phyloP scores from a whole-genome alignment of 2,888 invertebrate genomes.

The Chymomyza fuscimana region DNA sequence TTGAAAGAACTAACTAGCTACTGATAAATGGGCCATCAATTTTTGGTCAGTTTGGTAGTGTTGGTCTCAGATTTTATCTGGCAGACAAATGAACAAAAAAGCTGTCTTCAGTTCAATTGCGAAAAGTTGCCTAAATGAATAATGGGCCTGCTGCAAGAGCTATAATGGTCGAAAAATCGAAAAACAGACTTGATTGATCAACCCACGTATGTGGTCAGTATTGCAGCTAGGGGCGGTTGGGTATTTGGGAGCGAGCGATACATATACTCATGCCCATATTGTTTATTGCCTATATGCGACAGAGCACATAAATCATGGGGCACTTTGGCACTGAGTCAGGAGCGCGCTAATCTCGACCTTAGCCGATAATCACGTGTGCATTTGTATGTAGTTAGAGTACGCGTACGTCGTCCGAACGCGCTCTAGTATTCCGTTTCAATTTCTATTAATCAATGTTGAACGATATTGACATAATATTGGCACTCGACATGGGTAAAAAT shows the following conservation, averaged over 20 bases:
- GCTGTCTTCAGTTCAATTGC: conserved; percentile 11
- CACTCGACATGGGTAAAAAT: conserved; percentile 25
- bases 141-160: conserved; percentile 22
- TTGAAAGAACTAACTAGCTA: background rate
- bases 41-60: background rate
- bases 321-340: conserved; percentile 39
- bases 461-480: conserved; percentile 46
- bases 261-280: conserved; percentile 35
- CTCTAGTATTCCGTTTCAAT: conserved; percentile 10
- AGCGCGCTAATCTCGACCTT: conserved; percentile 53
- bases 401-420: background rate
- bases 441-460: conserved; percentile 40
- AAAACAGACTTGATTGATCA: conserved; percentile 48
- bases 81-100: background rate
- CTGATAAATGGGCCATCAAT: background rate
- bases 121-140: conserved; percentile 19
- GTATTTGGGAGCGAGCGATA: conserved; percentile 14
- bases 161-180: background rate
- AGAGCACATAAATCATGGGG: conserved; percentile 42
- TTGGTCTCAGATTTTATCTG: background rate
- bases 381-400: conserved; percentile 2
- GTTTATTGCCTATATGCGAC: conserved; percentile 19
- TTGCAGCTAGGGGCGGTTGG: background rate
- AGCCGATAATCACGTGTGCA: conserved; percentile 55
- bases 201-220: conserved; percentile 7